Evolutionary conservation across 2,888 invertebrate genomes (phyloP).

Genomic region (Ferrisia virgata): DNA sequence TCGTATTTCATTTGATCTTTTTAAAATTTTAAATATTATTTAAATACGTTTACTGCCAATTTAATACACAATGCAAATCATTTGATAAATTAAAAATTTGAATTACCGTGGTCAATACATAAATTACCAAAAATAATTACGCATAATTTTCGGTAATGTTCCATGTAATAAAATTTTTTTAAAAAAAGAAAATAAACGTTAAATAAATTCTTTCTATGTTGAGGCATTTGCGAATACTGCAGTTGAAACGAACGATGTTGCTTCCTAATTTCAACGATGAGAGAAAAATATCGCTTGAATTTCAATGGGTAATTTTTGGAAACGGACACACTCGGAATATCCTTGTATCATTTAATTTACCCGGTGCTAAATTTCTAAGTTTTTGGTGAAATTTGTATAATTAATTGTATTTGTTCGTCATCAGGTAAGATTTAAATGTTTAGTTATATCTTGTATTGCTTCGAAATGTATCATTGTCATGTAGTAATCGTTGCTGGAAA

Average conservation of each 20-base stretch:
- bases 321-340: constrained; percentile 1
- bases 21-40: no score
- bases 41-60: no score
- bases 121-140: no score
- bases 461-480: no score
- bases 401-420: not conserved
- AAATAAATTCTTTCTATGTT: not conserved
- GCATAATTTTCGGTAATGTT: no score
- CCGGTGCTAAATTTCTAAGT: not conserved
- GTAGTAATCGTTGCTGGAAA: not conserved
- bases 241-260: not conserved
- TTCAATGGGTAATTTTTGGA: constrained; percentile 23
- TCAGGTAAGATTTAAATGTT: not conserved
- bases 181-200: no score
- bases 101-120: no score
- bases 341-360: constrained; percentile 18
- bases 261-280: not conserved
- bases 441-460: no score
- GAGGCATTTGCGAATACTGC: not conserved
- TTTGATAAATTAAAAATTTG: no score
- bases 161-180: no score
- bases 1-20: no score
- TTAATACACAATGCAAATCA: no score
- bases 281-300: constrained; percentile 14
- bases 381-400: not conserved